Percentiles rank a stretch among this genome's conserved stretches.
Evolutionary conservation across 2,888 invertebrate species (phyloP).

Genomic region (Aelia acuminata): DNA sequence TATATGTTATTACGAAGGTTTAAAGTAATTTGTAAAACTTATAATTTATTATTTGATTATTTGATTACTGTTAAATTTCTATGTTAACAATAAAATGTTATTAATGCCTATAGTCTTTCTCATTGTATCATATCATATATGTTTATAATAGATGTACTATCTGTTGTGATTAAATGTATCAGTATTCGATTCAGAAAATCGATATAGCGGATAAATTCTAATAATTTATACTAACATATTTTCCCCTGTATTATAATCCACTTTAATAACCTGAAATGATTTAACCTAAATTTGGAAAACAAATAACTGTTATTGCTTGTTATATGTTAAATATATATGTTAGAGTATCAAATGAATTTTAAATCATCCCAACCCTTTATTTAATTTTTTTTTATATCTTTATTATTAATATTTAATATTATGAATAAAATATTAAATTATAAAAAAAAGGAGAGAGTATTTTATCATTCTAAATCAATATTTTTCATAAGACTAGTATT

Average conservation of each 20-base stretch:
- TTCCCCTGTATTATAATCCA: neutral
- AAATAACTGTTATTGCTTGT: slow-evolving; percentile 2
- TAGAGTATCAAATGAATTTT: neutral
- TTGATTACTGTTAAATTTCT: neutral
- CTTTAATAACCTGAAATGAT: neutral
- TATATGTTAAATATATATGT: slow-evolving; percentile 36
- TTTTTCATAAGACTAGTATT: no score
- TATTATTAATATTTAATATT: neutral
- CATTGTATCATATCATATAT: slow-evolving; percentile 11
- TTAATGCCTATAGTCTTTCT: neutral
- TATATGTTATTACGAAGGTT: neutral
- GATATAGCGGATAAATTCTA: slow-evolving; percentile 11
- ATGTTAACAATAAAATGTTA: slow-evolving; percentile 5
- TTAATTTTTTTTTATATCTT: neutral
- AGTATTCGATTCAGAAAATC: neutral
- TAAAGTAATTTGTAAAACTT: slow-evolving; percentile 9
- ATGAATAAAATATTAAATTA: neutral
- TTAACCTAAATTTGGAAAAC: neutral
- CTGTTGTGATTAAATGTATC: neutral
- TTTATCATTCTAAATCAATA: no score
- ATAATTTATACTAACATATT: neutral
- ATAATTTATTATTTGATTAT: no score
- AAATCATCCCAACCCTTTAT: neutral
- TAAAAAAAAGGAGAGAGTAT: no score
- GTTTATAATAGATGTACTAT: neutral